Evolutionary conservation across 2,797 vertebrate species (phyloP).

Genomic region (Mus spretus): DNA sequence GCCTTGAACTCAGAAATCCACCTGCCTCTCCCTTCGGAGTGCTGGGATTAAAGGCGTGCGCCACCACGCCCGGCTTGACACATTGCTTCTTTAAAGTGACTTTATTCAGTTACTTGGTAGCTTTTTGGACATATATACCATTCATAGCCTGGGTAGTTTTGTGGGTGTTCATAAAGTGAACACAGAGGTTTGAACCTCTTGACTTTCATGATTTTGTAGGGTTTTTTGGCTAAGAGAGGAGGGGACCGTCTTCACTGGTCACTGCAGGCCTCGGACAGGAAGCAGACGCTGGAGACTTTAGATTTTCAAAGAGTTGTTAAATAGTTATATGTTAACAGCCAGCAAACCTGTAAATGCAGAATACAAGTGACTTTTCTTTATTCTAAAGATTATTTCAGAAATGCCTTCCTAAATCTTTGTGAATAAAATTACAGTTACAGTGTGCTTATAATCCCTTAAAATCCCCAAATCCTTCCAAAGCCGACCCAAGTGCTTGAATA

Average conservation of each 20-base stretch:
- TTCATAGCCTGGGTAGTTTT: neutral
- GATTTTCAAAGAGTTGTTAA: neutral
- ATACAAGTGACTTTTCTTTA: slow-evolving; percentile 17
- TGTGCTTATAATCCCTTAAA: slow-evolving; percentile 69
- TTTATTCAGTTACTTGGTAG: neutral
- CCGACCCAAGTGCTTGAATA: slow-evolving; percentile 63
- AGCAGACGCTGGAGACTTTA: neutral
- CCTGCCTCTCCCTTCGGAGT: no score
- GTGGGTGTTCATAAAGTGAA: neutral
- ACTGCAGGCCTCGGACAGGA: neutral
- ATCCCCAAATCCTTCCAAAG: slow-evolving; percentile 61
- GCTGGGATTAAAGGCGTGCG: no score
- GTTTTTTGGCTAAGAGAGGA: neutral
- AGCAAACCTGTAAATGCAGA: slow-evolving; percentile 1
- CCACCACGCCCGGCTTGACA: no score
- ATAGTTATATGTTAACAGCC: slow-evolving; percentile 53
- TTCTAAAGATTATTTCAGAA: slow-evolving; percentile 55
- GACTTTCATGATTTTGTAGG: neutral
- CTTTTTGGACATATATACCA: neutral
- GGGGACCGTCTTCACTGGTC: neutral
- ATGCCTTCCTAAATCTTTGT: slow-evolving; percentile 44
- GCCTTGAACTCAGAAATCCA: no score
- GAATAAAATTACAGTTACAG: slow-evolving; percentile 73
- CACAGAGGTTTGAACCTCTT: neutral
- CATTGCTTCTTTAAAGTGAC: neutral